Conservation (phyloP, 2,888 invertebrate genomes). For the Caenorhabditis afra region DNA sequence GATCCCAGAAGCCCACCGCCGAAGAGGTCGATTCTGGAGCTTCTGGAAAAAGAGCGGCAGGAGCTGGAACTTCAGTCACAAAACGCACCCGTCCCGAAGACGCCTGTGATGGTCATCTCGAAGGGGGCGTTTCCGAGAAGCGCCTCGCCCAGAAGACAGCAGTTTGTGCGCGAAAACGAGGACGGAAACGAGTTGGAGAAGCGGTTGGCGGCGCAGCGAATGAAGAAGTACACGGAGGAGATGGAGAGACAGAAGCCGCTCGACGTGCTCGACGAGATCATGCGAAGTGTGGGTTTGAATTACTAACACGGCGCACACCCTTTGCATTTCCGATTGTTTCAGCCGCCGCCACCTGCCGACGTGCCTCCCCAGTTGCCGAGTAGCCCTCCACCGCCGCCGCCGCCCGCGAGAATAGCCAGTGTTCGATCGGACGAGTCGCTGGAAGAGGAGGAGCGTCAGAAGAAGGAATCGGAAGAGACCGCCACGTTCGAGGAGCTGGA, state of each 20-base stretch:
- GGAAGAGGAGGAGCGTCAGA: constrained; percentile 50
- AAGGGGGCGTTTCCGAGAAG: constrained; percentile 50
- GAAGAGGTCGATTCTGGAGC: constrained; percentile 60
- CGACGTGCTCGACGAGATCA: constrained; percentile 46
- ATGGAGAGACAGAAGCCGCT: constrained; percentile 33
- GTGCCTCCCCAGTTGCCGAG: constrained; percentile 36
- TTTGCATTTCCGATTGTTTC: constrained; percentile 5
- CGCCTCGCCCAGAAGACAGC: constrained; percentile 42
- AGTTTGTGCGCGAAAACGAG: constrained; percentile 52
- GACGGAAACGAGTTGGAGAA: constrained; percentile 68
- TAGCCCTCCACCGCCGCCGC: constrained; percentile 38
- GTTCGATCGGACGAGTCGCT: constrained; percentile 44
- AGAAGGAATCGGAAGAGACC: constrained; percentile 49
- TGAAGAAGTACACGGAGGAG: constrained; percentile 60
- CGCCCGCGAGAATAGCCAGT: constrained; percentile 32
- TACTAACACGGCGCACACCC: constrained; percentile 20
- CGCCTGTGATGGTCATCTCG: constrained; percentile 42
- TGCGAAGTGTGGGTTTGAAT: constrained; percentile 51
- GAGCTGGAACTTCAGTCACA: constrained; percentile 48
- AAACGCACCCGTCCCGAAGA: constrained; percentile 38
- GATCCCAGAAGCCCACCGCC: constrained; percentile 60
- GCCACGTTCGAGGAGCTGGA: constrained; percentile 53
- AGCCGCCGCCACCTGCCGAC: constrained; percentile 38
- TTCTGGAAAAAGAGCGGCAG: constrained; percentile 49
- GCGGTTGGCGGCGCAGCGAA: constrained; percentile 65